Percentiles rank a stretch among this genome's conserved stretches.
These are phyloP conservation scores for Acleris literana DNA, from an alignment of 2,888 invertebrate genomes.

Conservation along the genomic window DNA sequence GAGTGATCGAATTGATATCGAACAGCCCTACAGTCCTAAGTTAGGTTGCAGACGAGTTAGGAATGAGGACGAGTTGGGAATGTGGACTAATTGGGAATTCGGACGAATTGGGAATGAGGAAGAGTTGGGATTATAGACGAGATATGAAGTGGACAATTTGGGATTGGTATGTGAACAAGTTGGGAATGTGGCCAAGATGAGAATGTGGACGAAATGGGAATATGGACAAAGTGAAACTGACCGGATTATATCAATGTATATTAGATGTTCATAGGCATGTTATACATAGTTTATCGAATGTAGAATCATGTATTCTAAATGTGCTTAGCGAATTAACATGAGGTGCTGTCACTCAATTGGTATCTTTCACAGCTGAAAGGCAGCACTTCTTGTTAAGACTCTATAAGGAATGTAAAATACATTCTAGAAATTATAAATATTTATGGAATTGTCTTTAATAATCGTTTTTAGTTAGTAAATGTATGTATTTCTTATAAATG, in stretches of 20 bases:
- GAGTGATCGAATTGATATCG: too few species aligned
- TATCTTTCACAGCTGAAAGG: conserved; percentile 15
- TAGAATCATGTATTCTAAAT: conserved; percentile 13
- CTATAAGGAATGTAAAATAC: conserved; percentile 20
- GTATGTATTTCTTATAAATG: conserved; percentile 51
- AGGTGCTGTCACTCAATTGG: neutral
- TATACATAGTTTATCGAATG: conserved; percentile 14
- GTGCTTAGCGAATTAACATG: conserved; percentile 3
- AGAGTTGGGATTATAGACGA: too few species aligned
- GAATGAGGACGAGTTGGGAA: too few species aligned
- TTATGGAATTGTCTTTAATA: conserved; percentile 35
- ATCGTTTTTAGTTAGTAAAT: conserved; percentile 32
- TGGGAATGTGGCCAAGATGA: too few species aligned
- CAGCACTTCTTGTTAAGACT: neutral
- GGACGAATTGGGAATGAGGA: too few species aligned
- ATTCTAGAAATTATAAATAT: conserved; percentile 29
- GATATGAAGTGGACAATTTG: too few species aligned
- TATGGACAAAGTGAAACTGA: too few species aligned
- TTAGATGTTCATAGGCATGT: conserved; percentile 26
- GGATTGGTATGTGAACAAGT: too few species aligned
- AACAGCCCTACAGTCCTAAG: too few species aligned
- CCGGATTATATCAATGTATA: conserved; percentile 14
- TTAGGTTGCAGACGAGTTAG: too few species aligned
- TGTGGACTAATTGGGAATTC: too few species aligned
- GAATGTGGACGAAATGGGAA: too few species aligned